A percentile compares a stretch with the other conserved stretches of the same genome.
These are phyloP conservation scores for Polyergus mexicanus DNA, from an alignment of 1,140 invertebrate species.

Conservation along the genomic window DNA sequence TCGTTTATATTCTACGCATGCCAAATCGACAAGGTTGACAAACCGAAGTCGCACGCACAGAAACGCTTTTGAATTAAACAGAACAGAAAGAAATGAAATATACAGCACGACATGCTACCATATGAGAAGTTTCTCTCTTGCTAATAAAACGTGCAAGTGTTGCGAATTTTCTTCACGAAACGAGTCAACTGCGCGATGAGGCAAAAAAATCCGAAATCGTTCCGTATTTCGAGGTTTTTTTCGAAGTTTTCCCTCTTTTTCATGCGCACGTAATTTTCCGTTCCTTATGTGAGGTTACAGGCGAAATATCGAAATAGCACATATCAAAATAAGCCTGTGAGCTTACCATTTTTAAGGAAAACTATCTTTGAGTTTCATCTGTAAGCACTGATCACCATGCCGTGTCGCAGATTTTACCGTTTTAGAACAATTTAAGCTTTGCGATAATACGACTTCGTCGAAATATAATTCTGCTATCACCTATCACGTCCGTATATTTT, in stretches of 20 bases:
- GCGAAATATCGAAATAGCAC: no score
- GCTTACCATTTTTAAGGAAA: slow-evolving; percentile 54
- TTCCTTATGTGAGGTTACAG: slow-evolving; percentile 18
- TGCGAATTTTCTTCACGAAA: neutral
- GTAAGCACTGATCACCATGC: slow-evolving; percentile 1
- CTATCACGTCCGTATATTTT: neutral
- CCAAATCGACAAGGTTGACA: neutral
- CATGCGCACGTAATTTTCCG: neutral
- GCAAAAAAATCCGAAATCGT: neutral
- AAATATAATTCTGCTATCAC: neutral
- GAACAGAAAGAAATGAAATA: neutral
- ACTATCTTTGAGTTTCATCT: slow-evolving; percentile 27
- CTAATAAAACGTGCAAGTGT: neutral
- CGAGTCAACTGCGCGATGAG: neutral
- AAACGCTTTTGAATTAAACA: neutral
- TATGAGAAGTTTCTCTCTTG: neutral
- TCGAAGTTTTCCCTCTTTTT: neutral
- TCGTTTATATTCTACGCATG: neutral
- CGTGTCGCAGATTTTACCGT: neutral
- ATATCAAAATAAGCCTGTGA: neutral
- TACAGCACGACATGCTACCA: slow-evolving; percentile 14
- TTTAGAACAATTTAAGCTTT: slow-evolving; percentile 3
- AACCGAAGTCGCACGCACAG: neutral
- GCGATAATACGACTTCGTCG: neutral
- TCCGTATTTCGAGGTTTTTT: neutral